Evolutionary conservation across 2,113 vertebrate species (phyloP).

Genomic region (Syrmaticus mikado): DNA sequence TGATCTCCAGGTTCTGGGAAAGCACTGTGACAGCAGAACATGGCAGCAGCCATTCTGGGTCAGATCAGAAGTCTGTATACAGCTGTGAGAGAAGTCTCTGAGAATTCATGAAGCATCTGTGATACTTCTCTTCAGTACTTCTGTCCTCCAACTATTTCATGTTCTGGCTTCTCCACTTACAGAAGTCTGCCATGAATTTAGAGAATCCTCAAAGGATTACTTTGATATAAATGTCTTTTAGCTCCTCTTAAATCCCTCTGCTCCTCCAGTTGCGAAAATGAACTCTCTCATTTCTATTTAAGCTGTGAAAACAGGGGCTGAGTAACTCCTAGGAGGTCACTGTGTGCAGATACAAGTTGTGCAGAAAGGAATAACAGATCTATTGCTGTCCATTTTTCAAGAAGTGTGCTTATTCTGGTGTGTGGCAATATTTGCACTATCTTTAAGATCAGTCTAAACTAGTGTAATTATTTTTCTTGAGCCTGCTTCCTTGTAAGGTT

Average conservation of each 20-base stretch:
- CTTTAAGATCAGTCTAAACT: background rate
- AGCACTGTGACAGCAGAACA: background rate
- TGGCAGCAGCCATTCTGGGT: background rate
- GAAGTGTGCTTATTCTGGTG: background rate
- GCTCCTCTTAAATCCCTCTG: background rate
- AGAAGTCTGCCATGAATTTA: background rate
- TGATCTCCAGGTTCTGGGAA: background rate
- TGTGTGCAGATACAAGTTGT: background rate
- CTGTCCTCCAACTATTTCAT: background rate
- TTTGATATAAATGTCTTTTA: background rate
- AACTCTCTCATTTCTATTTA: background rate
- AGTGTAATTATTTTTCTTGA: background rate
- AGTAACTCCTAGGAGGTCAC: background rate
- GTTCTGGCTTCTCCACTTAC: background rate
- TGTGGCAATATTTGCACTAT: background rate
- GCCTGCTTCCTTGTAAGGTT: background rate
- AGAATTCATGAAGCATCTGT: accelerated
- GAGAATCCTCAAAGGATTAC: background rate
- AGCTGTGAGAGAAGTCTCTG: background rate
- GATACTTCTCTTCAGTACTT: background rate
- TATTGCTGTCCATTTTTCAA: background rate
- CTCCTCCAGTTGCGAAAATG: background rate
- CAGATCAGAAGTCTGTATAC: background rate
- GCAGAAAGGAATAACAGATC: background rate
- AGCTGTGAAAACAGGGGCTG: background rate